Conservation (phyloP, 2,797 vertebrate species). For the Centroberyx gerrardi region DNA sequence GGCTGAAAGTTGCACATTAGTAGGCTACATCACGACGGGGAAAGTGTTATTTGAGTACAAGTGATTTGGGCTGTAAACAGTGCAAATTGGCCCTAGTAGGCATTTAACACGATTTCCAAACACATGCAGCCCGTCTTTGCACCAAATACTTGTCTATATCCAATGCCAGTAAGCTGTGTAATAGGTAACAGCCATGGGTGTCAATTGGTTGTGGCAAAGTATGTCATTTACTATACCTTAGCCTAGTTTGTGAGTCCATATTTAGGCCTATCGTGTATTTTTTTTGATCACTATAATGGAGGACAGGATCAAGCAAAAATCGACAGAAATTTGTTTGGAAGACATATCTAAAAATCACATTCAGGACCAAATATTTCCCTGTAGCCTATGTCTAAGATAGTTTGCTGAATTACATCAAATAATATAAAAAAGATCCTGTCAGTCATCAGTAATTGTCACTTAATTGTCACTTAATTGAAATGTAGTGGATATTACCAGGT, state of each 20-base stretch:
- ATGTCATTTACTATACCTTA: too few relatives aligned
- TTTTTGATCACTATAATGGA: too few relatives aligned
- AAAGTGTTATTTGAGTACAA: conserved; percentile 65
- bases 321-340: too few relatives aligned
- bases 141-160: conserved; percentile 20
- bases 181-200: background rate
- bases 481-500: background rate
- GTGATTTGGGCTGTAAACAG: conserved; percentile 69
- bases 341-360: too few relatives aligned
- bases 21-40: conserved; percentile 38
- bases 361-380: too few relatives aligned
- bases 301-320: too few relatives aligned
- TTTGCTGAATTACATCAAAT: too few relatives aligned
- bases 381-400: too few relatives aligned
- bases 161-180: conserved; percentile 34
- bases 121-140: conserved; percentile 40
- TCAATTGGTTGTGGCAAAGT: background rate
- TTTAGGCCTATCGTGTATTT: too few relatives aligned
- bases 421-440: background rate
- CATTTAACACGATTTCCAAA: conserved; percentile 58
- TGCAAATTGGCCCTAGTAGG: conserved; percentile 49
- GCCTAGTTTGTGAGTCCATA: too few relatives aligned
- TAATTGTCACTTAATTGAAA: background rate
- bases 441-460: background rate
- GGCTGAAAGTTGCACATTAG: conserved; percentile 72